Evolutionary conservation across 2,113 vertebrate species (phyloP), one percentile per base, ranked within the genome.

Genomic region (Bos javanicus): DNA sequence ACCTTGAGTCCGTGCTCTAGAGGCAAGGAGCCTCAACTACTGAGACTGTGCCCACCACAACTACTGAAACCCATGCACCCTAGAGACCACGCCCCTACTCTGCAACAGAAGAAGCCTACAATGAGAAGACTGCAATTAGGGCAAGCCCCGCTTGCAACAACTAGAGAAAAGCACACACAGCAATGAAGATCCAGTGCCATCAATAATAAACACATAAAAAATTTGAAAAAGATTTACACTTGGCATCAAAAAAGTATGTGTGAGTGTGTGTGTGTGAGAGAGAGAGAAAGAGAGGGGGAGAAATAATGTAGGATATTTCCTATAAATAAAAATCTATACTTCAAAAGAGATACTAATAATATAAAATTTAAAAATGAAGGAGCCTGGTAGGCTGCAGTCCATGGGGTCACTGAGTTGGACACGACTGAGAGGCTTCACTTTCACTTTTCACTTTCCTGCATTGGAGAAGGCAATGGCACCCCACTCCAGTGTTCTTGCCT

Each of bases 141-240:
- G 39, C 7, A 17, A 76, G 9, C 6, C 21, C 23, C 0, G 6
- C 71, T 76, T 0, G 0, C 12, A 25, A 26, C 21, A 76, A 43
- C 71, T 15, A 76, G 39, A 43, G 39, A 76, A 76, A 76, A 43
- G 39, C 6, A 25, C 71, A 76, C 71, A 26, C 6, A 25, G 36
- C 67, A 74, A 23, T 74, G 67, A 74, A 74, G 67, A 39, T 21
- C 67, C 19, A 74, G 67, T 39, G 10, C 36, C n/a, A 36, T 39
- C n/a, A 39, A 25, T 39, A 39, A 39, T 23, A 74, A 74, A 74
- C 21, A 36, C 17, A 71, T 25, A 25, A 74, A 74, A 71, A 74
- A 82, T 8, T 21, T 54, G 50, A 74, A 39, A 67, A 92, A 33
- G 6, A 87, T 15, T 43, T 87, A 30, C 13, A 54, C 0, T 43